These are phyloP conservation scores for Pseudocheirus occidentalis DNA, from an alignment of 2,797 vertebrate species.

Conservation along the genomic window DNA sequence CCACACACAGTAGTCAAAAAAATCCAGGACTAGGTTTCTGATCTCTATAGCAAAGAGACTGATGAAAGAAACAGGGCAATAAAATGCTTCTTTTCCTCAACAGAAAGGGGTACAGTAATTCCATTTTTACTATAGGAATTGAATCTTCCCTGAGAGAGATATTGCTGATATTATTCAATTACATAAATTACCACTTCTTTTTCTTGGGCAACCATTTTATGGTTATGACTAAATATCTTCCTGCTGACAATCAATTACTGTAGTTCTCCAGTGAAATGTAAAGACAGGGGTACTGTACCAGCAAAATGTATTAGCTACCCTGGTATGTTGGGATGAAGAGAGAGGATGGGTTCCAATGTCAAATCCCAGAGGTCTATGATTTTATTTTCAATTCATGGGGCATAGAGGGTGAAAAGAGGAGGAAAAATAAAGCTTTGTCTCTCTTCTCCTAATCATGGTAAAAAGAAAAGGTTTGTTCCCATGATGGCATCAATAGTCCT, in stretches of 20 bases:
- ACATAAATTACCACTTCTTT: slow-evolving; percentile 60
- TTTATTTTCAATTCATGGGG: not conserved
- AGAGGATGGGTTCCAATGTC: not conserved
- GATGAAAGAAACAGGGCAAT: not conserved
- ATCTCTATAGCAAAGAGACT: not conserved
- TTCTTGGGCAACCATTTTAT: slow-evolving; percentile 2
- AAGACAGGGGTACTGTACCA: slow-evolving; percentile 32
- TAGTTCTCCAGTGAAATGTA: slow-evolving; percentile 35
- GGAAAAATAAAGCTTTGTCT: not conserved
- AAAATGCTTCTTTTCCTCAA: slow-evolving; percentile 30
- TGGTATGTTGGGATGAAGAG: not conserved
- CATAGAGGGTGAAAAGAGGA: not conserved
- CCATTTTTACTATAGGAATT: slow-evolving; percentile 33
- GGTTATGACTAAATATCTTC: slow-evolving; percentile 23
- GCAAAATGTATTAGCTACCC: not conserved
- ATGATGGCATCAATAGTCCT: slow-evolving; percentile 5
- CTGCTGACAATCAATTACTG: slow-evolving; percentile 38
- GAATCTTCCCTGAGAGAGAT: slow-evolving; percentile 39
- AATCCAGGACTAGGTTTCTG: not conserved
- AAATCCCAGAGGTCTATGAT: not conserved
- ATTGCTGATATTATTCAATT: slow-evolving; percentile 29
- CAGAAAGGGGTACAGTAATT: slow-evolving; percentile 14
- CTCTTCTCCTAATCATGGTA: not conserved
- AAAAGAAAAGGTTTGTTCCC: not conserved
- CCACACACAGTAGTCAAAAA: not conserved